Evolutionary conservation across 2,888 invertebrate genomes (phyloP).

Genomic region (Pollenia labialis): DNA sequence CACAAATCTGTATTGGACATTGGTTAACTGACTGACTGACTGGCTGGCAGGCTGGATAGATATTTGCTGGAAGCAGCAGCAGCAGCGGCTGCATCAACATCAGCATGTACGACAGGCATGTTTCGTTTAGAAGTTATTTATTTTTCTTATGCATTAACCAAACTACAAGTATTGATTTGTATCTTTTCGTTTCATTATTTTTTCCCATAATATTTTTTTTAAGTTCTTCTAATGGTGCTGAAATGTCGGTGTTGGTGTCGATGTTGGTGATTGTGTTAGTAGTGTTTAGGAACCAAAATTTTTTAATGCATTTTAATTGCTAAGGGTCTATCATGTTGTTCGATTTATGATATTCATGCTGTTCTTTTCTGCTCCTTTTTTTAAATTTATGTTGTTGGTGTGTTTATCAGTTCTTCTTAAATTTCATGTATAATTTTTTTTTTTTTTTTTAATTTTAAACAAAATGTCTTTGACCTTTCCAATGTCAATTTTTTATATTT

Average conservation of each 20-base stretch:
- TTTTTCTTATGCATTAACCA: constrained; percentile 51
- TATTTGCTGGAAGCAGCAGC: constrained; percentile 30
- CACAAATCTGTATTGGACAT: constrained; percentile 24
- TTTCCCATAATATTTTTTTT: constrained; percentile 49
- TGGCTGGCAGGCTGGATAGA: constrained; percentile 21
- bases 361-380: constrained; percentile 17
- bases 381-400: constrained; percentile 37
- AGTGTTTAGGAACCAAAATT: constrained; percentile 39
- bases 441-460: constrained; percentile 24
- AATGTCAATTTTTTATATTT: constrained; percentile 55
- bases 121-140: constrained; percentile 52
- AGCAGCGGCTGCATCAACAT: background rate
- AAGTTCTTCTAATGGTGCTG: constrained; percentile 63
- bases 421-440: constrained; percentile 58
- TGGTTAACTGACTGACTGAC: constrained; percentile 11
- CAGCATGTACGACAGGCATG: constrained; percentile 53
- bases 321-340: constrained; percentile 56
- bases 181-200: constrained; percentile 61
- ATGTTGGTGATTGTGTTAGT: constrained; percentile 15
- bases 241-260: constrained; percentile 13
- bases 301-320: constrained; percentile 67
- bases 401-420: constrained; percentile 66
- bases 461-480: constrained; percentile 62
- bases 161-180: constrained; percentile 61
- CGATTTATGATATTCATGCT: constrained; percentile 63